A percentile compares a stretch with the other conserved stretches of the same genome.
phyloP scores from a whole-genome alignment of 2,888 invertebrate species.

The Hetaerina titia region DNA sequence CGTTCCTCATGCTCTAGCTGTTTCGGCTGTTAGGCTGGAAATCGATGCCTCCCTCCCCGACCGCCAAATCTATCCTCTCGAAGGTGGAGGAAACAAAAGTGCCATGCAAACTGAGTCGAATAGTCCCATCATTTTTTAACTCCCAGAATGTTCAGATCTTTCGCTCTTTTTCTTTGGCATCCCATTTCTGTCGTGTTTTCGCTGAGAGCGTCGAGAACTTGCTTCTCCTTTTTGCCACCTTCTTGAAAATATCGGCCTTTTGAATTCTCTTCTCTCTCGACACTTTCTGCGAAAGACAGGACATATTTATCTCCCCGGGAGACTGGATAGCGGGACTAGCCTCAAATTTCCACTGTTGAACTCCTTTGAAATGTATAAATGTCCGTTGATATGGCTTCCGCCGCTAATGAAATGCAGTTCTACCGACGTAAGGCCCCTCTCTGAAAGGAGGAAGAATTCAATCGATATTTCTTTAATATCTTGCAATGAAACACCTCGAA shows the following conservation, averaged over 20 bases:
- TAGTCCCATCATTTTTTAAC: neutral
- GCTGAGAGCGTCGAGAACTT: neutral
- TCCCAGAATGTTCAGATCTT: neutral
- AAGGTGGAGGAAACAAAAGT: neutral
- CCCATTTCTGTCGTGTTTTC: neutral
- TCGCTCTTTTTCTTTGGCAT: neutral
- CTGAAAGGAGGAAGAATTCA: neutral
- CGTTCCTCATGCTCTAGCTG: constrained; percentile 20
- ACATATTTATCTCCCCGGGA: neutral
- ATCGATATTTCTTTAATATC: too few species aligned
- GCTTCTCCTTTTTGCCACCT: neutral
- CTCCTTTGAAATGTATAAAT: neutral
- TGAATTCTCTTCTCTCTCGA: neutral
- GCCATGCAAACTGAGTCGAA: neutral
- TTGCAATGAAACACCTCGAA: too few species aligned
- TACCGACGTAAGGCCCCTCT: too few species aligned
- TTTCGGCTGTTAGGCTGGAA: neutral
- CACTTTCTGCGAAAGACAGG: neutral
- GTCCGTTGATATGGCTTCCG: neutral
- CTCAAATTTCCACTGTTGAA: neutral
- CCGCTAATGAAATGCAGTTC: neutral
- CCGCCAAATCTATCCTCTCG: neutral
- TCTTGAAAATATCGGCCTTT: neutral
- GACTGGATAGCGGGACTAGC: neutral
- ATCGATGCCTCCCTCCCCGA: neutral